A percentile compares a stretch with the other conserved stretches of the same genome.
Evolutionary conservation across 2,113 vertebrate species (phyloP).

Genomic region (Myanophis thanlyinensis): DNA sequence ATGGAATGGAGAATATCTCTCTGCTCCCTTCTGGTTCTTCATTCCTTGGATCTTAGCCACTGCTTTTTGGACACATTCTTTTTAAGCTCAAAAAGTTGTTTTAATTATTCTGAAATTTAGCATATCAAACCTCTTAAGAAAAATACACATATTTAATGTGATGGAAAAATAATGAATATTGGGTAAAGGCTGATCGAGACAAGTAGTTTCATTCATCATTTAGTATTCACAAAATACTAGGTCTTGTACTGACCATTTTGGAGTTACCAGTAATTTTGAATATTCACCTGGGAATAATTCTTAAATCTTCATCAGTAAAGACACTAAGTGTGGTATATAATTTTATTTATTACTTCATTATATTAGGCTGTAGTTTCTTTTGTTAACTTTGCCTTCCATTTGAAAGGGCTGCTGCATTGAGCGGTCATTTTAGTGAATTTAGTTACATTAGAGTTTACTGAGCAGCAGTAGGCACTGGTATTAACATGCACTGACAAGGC

Average conservation of each 20-base stretch:
- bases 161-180: not conserved
- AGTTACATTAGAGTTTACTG: not conserved
- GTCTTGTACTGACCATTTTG: not conserved
- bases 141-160: not conserved
- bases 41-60: not conserved
- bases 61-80: not conserved
- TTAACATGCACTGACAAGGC: not conserved
- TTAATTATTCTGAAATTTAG: not conserved
- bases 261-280: not conserved
- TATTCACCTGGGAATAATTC: not conserved
- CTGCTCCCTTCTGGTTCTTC: not conserved
- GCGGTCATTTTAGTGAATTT: not conserved
- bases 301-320: not conserved
- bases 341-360: not conserved
- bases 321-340: not conserved
- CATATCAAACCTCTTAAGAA: not conserved
- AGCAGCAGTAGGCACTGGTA: not conserved
- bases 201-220: not conserved
- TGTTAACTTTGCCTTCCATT: not conserved
- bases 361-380: not conserved
- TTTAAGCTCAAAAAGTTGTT: no score
- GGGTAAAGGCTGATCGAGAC: not conserved
- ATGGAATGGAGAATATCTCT: not conserved
- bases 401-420: not conserved
- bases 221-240: not conserved